Conservation (phyloP, 2,888 invertebrate genomes). For the Zootermopsis nevadensis region DNA sequence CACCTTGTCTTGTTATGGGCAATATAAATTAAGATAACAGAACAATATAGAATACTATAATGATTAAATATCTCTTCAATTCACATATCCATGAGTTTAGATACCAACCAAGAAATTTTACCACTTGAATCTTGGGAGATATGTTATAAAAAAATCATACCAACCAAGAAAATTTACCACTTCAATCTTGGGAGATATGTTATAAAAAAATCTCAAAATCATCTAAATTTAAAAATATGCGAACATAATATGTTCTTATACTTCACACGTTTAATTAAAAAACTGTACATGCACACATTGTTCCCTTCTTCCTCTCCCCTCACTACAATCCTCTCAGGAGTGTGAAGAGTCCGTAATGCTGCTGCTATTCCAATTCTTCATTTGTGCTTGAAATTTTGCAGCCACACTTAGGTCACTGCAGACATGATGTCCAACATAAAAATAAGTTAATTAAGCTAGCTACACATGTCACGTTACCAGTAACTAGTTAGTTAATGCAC, state of each 20-base stretch:
- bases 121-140: background rate
- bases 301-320: background rate
- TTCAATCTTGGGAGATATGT: background rate
- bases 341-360: background rate
- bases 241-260: background rate
- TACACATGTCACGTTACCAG: background rate
- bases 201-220: conserved; percentile 7
- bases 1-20: too few relatives aligned
- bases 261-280: background rate
- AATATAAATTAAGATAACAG: too few relatives aligned
- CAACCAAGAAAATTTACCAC: background rate
- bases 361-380: background rate
- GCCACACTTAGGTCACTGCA: too few relatives aligned
- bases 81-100: background rate
- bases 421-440: background rate
- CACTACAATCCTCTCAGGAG: background rate
- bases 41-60: background rate
- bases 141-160: background rate
- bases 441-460: background rate
- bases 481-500: conserved; percentile 1
- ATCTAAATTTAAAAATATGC: background rate
- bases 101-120: background rate
- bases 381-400: background rate
- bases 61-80: background rate
- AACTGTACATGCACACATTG: background rate